These are phyloP conservation scores for Argyra leucocephala DNA, from an alignment of 2,888 invertebrate genomes.

Conservation along the genomic window DNA sequence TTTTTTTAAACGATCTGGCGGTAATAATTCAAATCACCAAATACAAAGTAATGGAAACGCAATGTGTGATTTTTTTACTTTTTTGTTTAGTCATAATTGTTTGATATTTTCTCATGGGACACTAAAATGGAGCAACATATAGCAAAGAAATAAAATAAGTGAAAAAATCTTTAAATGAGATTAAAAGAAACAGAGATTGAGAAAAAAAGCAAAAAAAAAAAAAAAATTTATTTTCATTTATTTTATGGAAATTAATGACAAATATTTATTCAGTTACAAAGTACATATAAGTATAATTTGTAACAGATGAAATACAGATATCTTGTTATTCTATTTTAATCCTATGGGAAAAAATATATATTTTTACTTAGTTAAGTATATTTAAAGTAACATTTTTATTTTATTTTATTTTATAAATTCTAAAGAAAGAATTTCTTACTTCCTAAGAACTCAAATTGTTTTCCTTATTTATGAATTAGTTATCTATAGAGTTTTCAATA, in stretches of 20 bases:
- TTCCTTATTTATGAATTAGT: no score
- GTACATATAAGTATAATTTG: not conserved
- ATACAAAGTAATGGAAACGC: not conserved
- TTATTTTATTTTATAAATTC: no score
- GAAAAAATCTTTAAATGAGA: not conserved
- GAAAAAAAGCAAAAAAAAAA: not conserved
- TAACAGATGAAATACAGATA: slow-evolving; percentile 1
- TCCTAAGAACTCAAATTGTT: no score
- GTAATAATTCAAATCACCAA: not conserved
- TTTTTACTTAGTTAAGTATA: no score
- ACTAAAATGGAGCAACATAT: not conserved
- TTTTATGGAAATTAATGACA: not conserved
- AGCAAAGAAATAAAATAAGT: not conserved
- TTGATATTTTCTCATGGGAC: not conserved
- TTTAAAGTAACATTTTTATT: no score
- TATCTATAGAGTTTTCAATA: no score
- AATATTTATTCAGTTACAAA: not conserved
- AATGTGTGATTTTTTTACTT: not conserved
- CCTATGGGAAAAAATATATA: slow-evolving; percentile 1
- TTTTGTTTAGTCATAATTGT: not conserved
- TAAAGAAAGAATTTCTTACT: no score
- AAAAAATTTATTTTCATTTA: not conserved
- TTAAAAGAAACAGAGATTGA: not conserved
- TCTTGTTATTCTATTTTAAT: slow-evolving; percentile 1
- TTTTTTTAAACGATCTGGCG: not conserved